Evolutionary conservation across 1,140 invertebrate species (phyloP).

Genomic region (Drosophila truncata): DNA sequence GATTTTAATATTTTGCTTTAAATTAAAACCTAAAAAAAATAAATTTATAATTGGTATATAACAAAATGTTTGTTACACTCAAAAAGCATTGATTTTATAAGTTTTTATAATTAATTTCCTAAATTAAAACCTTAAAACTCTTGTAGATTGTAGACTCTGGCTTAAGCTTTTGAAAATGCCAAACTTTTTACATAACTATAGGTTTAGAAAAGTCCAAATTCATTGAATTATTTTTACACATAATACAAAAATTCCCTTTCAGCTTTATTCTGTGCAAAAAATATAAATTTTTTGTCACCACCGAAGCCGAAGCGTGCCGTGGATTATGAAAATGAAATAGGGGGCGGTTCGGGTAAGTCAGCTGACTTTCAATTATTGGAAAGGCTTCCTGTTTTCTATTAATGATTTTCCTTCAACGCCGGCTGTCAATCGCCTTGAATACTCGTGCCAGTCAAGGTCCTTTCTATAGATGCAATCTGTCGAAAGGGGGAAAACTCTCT

Average conservation of each 20-base stretch:
- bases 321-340: slow-evolving; percentile 59
- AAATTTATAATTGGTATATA: too few relatives aligned
- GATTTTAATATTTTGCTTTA: too few relatives aligned
- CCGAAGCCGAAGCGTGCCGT: slow-evolving; percentile 28
- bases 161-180: too few relatives aligned
- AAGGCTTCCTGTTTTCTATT: slow-evolving; percentile 46
- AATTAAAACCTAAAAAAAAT: too few relatives aligned
- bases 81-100: too few relatives aligned
- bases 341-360: slow-evolving; percentile 31
- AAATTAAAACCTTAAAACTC: too few relatives aligned
- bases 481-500: slow-evolving; percentile 7
- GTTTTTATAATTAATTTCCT: too few relatives aligned
- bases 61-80: too few relatives aligned
- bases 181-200: too few relatives aligned
- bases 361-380: slow-evolving; percentile 56
- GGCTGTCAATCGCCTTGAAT: slow-evolving; percentile 51
- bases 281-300: slow-evolving; percentile 13
- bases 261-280: background rate
- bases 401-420: slow-evolving; percentile 10
- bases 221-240: background rate
- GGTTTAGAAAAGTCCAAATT: too few relatives aligned
- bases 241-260: background rate
- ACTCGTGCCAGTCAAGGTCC: slow-evolving; percentile 55
- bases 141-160: too few relatives aligned
- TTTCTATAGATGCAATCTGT: slow-evolving; percentile 21